Evolutionary conservation across 2,113 vertebrate genomes (phyloP).

Genomic region (Eulemur rufifrons): DNA sequence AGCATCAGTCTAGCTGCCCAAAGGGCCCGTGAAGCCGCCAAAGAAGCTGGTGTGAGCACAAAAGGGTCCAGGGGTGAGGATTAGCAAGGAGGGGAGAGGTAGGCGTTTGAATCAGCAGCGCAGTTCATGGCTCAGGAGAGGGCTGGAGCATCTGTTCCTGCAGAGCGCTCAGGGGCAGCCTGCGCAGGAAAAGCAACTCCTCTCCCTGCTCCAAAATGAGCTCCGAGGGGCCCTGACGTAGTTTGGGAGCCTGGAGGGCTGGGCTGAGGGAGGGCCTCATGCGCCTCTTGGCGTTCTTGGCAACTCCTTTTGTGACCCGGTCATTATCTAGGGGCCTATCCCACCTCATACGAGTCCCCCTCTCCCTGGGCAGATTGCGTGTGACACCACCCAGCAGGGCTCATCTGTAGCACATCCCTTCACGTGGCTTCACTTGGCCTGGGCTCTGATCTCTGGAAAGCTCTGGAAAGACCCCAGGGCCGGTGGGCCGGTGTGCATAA

Average conservation of each 20-base stretch:
- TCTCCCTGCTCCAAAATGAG: not conserved
- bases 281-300: not conserved
- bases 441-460: not conserved
- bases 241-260: not conserved
- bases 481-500: not conserved
- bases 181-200: not conserved
- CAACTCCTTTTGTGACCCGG: not conserved
- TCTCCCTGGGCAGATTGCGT: not conserved
- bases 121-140: slow-evolving; percentile 26
- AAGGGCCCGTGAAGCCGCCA: not conserved
- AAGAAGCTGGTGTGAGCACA: slow-evolving; percentile 36
- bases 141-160: slow-evolving; percentile 53
- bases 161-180: not conserved
- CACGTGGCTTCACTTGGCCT: accelerated
- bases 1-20: not conserved
- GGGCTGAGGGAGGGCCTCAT: not conserved
- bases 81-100: not conserved
- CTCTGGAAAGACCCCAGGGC: not conserved
- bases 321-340: not conserved
- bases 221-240: not conserved
- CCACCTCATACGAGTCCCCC: too few species aligned
- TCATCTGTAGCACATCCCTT: not conserved
- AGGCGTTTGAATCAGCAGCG: not conserved
- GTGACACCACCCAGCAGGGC: not conserved
- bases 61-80: not conserved